Evolutionary conservation across 2,888 invertebrate genomes (phyloP).

Genomic region (Pollenia griseotomentosa): DNA sequence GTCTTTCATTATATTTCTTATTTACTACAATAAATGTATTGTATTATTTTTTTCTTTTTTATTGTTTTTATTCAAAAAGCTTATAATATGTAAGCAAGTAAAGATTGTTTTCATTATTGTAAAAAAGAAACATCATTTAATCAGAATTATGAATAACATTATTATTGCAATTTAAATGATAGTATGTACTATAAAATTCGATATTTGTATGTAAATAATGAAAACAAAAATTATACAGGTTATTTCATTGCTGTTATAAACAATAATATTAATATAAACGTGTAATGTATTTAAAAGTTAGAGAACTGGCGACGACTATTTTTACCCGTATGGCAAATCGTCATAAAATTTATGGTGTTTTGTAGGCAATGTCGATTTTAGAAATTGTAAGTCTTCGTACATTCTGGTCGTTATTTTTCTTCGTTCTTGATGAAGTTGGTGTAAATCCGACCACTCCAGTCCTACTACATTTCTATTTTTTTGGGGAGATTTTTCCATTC

Average conservation of each 20-base stretch:
- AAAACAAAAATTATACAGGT: background rate
- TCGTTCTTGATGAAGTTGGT: no score
- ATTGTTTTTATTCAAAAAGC: background rate
- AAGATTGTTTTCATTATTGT: background rate
- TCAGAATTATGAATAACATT: constrained; percentile 13
- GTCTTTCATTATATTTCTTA: no score
- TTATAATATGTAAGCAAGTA: constrained; percentile 1
- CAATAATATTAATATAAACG: constrained; percentile 7
- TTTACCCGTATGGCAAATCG: background rate
- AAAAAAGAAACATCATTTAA: constrained; percentile 9
- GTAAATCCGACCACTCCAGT: no score
- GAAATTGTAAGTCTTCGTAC: no score
- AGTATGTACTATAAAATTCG: background rate
- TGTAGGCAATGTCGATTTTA: no score
- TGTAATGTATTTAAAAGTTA: background rate
- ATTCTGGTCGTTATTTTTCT: no score
- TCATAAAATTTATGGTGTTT: no score
- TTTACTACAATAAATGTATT: no score
- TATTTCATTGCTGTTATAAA: constrained; percentile 23
- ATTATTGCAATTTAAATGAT: constrained; percentile 4
- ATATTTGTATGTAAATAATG: no score
- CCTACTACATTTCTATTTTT: no score
- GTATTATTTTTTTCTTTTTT: no score
- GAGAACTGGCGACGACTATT: background rate
- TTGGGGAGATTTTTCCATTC: no score